Conservation (phyloP, 2,888 invertebrate species). For the Phyto melanocephala region DNA sequence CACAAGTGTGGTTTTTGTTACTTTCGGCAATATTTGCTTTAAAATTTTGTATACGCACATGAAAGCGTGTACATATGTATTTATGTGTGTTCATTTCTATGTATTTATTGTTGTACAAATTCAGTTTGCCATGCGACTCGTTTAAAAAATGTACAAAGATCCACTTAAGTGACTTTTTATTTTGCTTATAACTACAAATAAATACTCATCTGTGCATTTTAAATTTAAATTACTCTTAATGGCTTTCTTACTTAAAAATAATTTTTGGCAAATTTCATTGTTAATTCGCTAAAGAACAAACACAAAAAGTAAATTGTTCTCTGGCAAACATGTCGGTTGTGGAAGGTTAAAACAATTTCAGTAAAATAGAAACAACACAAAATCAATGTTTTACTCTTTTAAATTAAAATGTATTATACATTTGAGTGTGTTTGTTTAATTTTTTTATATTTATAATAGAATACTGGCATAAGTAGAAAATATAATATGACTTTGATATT, state of each 20-base stretch:
- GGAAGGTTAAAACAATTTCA: not conserved
- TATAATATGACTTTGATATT: constrained; percentile 10
- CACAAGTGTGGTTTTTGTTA: too few relatives aligned
- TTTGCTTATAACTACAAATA: not conserved
- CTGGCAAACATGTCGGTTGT: not conserved
- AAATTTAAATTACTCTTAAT: not conserved
- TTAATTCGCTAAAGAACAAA: not conserved
- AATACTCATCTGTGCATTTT: not conserved
- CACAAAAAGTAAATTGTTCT: not conserved
- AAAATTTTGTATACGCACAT: too few relatives aligned
- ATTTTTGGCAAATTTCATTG: not conserved
- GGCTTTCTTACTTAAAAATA: not conserved
- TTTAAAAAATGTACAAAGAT: too few relatives aligned
- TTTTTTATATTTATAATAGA: constrained; percentile 13
- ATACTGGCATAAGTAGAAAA: not conserved
- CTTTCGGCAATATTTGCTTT: too few relatives aligned
- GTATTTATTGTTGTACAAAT: too few relatives aligned
- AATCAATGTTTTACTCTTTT: not conserved
- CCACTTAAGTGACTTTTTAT: too few relatives aligned
- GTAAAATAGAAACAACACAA: not conserved
- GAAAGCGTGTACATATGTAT: too few relatives aligned
- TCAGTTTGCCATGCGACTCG: too few relatives aligned
- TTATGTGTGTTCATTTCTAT: too few relatives aligned
- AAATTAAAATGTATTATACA: not conserved
- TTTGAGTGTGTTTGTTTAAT: not conserved